These are phyloP conservation scores for Plebejus anna DNA, from an alignment of 2,888 invertebrate genomes.

Conservation along the genomic window DNA sequence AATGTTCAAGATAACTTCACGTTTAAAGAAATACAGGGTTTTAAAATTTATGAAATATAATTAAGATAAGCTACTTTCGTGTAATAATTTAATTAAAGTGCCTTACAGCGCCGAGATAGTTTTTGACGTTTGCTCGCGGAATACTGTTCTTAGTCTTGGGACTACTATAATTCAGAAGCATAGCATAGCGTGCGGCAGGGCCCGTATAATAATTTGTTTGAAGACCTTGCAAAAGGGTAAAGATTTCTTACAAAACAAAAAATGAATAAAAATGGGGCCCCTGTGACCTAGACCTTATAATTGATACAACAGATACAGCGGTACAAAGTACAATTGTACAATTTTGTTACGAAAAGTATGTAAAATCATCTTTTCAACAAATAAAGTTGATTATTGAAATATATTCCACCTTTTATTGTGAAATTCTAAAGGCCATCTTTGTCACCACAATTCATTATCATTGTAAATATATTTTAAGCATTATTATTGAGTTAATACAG, in stretches of 20 bases:
- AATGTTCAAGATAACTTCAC: conserved; percentile 35
- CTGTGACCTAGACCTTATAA: too few relatives aligned
- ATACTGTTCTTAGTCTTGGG: neutral
- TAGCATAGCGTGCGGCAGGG: neutral
- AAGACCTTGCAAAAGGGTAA: too few relatives aligned
- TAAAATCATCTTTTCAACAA: neutral
- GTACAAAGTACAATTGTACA: too few relatives aligned
- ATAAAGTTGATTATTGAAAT: neutral
- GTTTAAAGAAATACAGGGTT: conserved; percentile 13
- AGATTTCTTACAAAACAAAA: too few relatives aligned
- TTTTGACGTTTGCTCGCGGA: neutral
- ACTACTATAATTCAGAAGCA: neutral
- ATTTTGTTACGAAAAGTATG: too few relatives aligned
- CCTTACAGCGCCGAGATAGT: conserved; percentile 18
- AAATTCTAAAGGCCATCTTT: neutral
- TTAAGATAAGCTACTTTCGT: conserved; percentile 26
- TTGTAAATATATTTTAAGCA: conserved; percentile 1
- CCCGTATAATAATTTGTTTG: neutral
- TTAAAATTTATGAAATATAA: conserved; percentile 21
- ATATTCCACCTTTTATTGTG: neutral
- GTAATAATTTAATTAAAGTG: conserved; percentile 20
- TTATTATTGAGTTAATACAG: conserved; percentile 8
- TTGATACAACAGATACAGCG: too few relatives aligned
- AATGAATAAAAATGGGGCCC: too few relatives aligned
- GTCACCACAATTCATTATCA: neutral